Conservation (phyloP, 2,888 invertebrate genomes). For the Congeria kusceri region DNA sequence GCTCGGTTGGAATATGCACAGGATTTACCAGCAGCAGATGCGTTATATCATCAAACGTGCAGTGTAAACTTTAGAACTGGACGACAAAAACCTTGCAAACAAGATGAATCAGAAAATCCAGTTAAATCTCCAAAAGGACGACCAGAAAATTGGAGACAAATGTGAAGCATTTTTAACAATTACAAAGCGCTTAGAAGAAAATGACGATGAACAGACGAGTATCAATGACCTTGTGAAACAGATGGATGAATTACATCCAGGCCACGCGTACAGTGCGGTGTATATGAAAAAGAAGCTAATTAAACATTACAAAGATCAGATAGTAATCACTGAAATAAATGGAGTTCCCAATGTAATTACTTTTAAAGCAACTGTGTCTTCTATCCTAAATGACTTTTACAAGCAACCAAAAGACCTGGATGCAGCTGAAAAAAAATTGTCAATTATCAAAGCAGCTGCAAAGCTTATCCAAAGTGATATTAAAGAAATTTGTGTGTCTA, state of each 20-base stretch:
- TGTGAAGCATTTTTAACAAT: slow-evolving; percentile 37
- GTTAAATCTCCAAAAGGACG: neutral
- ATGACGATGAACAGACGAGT: slow-evolving; percentile 49
- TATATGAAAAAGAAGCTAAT: slow-evolving; percentile 57
- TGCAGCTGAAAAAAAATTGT: slow-evolving; percentile 41
- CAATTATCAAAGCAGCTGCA: slow-evolving; percentile 63
- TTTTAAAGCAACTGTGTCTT: slow-evolving; percentile 40
- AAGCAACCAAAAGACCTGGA: slow-evolving; percentile 11
- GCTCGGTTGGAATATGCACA: slow-evolving; percentile 30
- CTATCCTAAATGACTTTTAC: slow-evolving; percentile 51
- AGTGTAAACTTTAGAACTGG: slow-evolving; percentile 57
- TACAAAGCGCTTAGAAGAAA: slow-evolving; percentile 34
- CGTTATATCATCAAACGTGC: slow-evolving; percentile 63
- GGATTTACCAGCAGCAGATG: slow-evolving; percentile 66
- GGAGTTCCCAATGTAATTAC: slow-evolving; percentile 60
- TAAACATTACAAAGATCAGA: slow-evolving; percentile 58
- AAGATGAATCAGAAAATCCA: neutral
- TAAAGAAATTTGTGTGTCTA: slow-evolving; percentile 22
- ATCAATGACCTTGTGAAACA: slow-evolving; percentile 38
- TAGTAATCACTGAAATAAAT: slow-evolving; percentile 55
- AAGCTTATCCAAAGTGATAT: slow-evolving; percentile 68
- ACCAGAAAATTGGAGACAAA: neutral
- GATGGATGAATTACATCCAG: slow-evolving; percentile 31
- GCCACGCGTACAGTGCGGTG: slow-evolving; percentile 13
- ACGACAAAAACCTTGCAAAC: slow-evolving; percentile 8